Evolutionary conservation across 2,113 vertebrate genomes (phyloP), one percentile per base, ranked within the genome.

Genomic region (Festucalex cinctus): DNA sequence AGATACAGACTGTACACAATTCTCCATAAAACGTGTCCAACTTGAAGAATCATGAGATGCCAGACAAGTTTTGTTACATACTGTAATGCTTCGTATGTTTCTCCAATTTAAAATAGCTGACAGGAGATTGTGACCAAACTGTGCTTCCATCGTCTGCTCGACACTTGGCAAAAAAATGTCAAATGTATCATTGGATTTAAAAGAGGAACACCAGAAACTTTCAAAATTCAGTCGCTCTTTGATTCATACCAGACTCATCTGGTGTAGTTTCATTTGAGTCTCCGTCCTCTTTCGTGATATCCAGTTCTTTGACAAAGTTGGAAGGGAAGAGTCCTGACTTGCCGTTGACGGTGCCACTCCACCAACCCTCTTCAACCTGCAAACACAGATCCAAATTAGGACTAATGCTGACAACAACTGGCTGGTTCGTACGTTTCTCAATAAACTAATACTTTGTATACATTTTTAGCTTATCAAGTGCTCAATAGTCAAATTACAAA

Each of bases 361-460:
- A 97, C 97, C 97, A 99, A 65, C 96, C 97, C 76, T 99, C 96
- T 79, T 98, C 97, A n/a, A 98, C 94, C 97, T 99, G 71, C 6
- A 61, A 16, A 24, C n/a, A 63, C 16, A 59, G 1, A 19, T 13
- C 39, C 13, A 6, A 39, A 39, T 60, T 22, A 37, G 19, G 19
- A 37, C 9, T 3, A 9, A 3, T 12, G 57, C 19, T 32, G 9
- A 36, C 32, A 36, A 59, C 7, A n/a, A 2, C 16, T 20, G 57
- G 28, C 28, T 20, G 14, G 2, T 9, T 36, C 17, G 10, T 41
- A 41, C 7, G 13, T 41, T 41, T 41, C 39, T 10, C 19, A 49
- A 19, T 14, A 13, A n/a, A 0, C 2, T 56, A 0, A 24, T 53
- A 22, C 51, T 22, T 53, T 22, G 8, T 22, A 51, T n/a, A 51